phyloP scores from a whole-genome alignment of 2,797 vertebrate species.

The Sebastes alutus region DNA sequence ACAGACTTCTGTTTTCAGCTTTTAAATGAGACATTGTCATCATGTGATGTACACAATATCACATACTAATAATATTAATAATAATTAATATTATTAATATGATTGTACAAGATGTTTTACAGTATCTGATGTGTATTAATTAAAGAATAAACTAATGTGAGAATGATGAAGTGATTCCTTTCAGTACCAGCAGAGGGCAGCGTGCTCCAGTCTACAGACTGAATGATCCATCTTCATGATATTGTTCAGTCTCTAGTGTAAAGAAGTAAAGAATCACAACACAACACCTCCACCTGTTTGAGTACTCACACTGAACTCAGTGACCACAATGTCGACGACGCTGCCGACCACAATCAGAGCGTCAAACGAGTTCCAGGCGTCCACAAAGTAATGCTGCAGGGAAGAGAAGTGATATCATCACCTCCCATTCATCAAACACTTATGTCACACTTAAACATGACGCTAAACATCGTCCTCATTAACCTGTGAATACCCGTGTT shows the following conservation, averaged over 20 bases:
- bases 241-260: too few species aligned
- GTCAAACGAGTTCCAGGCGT: slow-evolving; percentile 99
- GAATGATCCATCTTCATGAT: too few species aligned
- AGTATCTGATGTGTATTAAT: not conserved
- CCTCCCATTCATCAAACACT: not conserved
- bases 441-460: too few species aligned
- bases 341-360: slow-evolving; percentile 99
- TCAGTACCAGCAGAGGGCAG: not conserved
- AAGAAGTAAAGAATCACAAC: too few species aligned
- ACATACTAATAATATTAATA: not conserved
- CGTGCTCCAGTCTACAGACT: not conserved
- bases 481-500: too few species aligned
- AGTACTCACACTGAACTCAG: slow-evolving; percentile 95
- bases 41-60: too few species aligned
- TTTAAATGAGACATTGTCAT: too few species aligned
- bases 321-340: slow-evolving; percentile 97
- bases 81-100: not conserved
- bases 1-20: too few species aligned
- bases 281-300: too few species aligned
- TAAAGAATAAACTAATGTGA: not conserved
- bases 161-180: not conserved
- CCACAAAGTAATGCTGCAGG: slow-evolving; percentile 95
- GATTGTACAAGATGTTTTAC: too few species aligned
- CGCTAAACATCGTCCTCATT: too few species aligned
- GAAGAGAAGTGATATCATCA: not conserved